phyloP scores from a whole-genome alignment of 2,113 vertebrate species.

The Fregata magnificens region DNA sequence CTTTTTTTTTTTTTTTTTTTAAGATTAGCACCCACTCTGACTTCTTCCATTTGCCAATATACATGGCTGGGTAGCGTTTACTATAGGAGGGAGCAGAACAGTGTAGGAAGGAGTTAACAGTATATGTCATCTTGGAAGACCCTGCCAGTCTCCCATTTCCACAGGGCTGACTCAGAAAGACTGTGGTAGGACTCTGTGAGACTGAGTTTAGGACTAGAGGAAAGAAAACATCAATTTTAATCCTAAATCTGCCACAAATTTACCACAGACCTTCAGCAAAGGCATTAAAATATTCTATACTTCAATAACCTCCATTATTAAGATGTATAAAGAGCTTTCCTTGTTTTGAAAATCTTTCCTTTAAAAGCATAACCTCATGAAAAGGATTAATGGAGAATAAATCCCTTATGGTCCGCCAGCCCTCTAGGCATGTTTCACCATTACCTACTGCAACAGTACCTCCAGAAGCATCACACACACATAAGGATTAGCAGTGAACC shows the following conservation, averaged over 20 bases:
- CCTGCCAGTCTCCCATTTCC: background rate
- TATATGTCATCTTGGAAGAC: background rate
- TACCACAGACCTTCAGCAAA: background rate
- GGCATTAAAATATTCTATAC: background rate
- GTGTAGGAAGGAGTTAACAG: background rate
- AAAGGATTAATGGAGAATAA: background rate
- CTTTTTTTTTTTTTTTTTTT: background rate
- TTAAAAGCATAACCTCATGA: background rate
- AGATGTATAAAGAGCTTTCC: background rate
- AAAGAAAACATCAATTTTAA: background rate
- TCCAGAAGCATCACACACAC: background rate
- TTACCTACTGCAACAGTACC: background rate
- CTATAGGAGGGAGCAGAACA: background rate
- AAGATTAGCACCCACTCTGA: background rate
- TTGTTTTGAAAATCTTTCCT: background rate
- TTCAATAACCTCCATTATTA: background rate
- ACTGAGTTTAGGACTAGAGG: background rate
- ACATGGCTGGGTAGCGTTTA: background rate
- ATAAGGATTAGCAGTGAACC: background rate
- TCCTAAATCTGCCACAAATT: background rate
- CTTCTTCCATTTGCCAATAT: background rate
- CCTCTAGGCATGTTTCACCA: background rate
- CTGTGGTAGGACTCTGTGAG: background rate
- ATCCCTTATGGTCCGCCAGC: background rate
- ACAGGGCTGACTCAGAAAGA: background rate